phyloP scores from a whole-genome alignment of 2,113 vertebrate species.

The Castor canadensis region DNA sequence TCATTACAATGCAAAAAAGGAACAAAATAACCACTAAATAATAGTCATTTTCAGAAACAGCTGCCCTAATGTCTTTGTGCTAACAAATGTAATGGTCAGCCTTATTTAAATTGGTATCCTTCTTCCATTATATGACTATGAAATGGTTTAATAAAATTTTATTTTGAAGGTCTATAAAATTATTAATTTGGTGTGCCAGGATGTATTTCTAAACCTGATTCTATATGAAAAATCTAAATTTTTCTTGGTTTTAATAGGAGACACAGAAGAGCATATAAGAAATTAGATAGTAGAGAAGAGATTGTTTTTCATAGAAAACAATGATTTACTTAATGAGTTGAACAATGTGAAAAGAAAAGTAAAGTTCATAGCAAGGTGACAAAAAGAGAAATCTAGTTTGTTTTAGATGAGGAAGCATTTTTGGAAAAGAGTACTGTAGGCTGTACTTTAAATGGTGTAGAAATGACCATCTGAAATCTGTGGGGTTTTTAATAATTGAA shows the following conservation, averaged over 20 bases:
- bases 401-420: not conserved
- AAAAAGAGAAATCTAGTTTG: not conserved
- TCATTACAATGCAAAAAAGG: constrained; percentile 56
- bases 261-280: not conserved
- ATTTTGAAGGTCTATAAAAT: constrained; percentile 60
- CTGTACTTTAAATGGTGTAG: not conserved
- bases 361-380: not conserved
- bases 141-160: constrained; percentile 69
- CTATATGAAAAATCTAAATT: not conserved
- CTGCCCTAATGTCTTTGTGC: constrained; percentile 60
- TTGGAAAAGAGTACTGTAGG: not conserved
- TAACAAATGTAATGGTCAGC: constrained; percentile 63
- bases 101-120: constrained; percentile 56
- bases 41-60: constrained; percentile 75
- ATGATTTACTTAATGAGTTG: constrained; percentile 16
- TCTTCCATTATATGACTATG: constrained; percentile 40
- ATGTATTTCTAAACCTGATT: constrained; percentile 56
- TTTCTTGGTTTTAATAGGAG: constrained; percentile 5
- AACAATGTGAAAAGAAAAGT: constrained; percentile 36
- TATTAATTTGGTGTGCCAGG: constrained; percentile 47
- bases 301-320: constrained; percentile 52
- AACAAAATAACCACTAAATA: constrained; percentile 74
- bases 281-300: not conserved
- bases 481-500: not conserved
- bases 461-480: not conserved